Conservation (phyloP, 2,797 vertebrate species). For the Coregonus suidteri region DNA sequence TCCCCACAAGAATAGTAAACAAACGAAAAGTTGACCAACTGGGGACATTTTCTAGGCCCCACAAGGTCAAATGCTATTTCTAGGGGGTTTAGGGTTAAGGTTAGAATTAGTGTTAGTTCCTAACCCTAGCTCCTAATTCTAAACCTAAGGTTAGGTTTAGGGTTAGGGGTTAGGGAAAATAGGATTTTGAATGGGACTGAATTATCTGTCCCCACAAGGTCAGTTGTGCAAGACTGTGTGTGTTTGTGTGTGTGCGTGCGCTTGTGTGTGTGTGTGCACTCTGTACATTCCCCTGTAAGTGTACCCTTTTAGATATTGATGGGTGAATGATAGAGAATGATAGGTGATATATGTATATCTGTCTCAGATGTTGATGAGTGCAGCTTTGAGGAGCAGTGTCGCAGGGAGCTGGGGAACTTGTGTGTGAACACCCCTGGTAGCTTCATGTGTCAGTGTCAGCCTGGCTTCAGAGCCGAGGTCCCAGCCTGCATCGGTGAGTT, state of each 20-base stretch:
- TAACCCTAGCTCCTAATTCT: too few relatives aligned
- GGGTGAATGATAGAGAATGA: not conserved
- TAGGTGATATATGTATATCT: not conserved
- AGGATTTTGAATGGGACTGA: too few relatives aligned
- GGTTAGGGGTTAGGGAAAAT: too few relatives aligned
- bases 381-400: slow-evolving; percentile 76
- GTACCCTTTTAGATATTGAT: not conserved
- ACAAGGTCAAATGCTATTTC: too few relatives aligned
- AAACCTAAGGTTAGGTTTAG: too few relatives aligned
- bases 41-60: too few relatives aligned
- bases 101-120: too few relatives aligned
- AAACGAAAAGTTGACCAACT: too few relatives aligned
- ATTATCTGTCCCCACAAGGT: too few relatives aligned
- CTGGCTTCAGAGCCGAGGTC: slow-evolving; percentile 72
- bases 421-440: slow-evolving; percentile 80
- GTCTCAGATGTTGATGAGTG: slow-evolving; percentile 81
- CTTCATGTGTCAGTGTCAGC: slow-evolving; percentile 75
- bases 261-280: not conserved
- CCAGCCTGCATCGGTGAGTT: slow-evolving; percentile 72
- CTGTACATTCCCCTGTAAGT: not conserved
- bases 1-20: too few relatives aligned
- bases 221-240: not conserved
- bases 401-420: slow-evolving; percentile 74
- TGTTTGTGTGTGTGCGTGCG: not conserved
- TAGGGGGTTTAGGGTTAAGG: too few relatives aligned